A percentile compares a stretch with the other conserved stretches of the same genome.
phyloP scores from a whole-genome alignment of 2,797 vertebrate species.

The Coregonus suidteri region DNA sequence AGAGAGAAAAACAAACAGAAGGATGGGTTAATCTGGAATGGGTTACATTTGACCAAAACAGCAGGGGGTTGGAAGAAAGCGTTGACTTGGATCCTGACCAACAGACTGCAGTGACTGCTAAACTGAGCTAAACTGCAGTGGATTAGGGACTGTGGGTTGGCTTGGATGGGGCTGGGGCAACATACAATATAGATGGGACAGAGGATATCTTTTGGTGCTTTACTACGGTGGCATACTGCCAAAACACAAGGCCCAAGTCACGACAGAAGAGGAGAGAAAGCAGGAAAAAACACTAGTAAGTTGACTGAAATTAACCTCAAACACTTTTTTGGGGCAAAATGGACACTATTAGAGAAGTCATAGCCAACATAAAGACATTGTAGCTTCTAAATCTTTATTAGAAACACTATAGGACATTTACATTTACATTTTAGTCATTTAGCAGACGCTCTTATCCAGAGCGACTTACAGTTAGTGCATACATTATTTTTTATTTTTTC shows the following conservation, averaged over 20 bases:
- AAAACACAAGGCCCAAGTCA: neutral
- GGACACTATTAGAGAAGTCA: neutral
- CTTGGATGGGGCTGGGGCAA: neutral
- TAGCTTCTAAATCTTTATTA: neutral
- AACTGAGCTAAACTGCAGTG: conserved; percentile 36
- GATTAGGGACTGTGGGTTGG: conserved; percentile 38
- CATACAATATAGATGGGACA: conserved; percentile 17
- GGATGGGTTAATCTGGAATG: conserved; percentile 52
- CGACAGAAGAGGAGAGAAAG: neutral
- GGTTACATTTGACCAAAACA: neutral
- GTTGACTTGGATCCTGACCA: conserved; percentile 32
- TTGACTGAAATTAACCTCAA: neutral
- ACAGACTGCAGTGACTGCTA: conserved; percentile 24
- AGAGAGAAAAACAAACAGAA: conserved; percentile 4
- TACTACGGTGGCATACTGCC: neutral
- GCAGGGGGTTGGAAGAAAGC: conserved; percentile 4
- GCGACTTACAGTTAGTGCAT: no score
- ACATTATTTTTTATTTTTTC: no score
- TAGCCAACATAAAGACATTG: neutral
- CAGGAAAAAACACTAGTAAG: neutral
- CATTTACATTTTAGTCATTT: no score
- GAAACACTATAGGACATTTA: neutral
- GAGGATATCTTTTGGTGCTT: conserved; percentile 11
- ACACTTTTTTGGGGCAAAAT: neutral
- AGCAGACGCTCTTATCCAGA: no score